Conservation (phyloP, 2,888 invertebrate species). For the Hylaea fasciaria region DNA sequence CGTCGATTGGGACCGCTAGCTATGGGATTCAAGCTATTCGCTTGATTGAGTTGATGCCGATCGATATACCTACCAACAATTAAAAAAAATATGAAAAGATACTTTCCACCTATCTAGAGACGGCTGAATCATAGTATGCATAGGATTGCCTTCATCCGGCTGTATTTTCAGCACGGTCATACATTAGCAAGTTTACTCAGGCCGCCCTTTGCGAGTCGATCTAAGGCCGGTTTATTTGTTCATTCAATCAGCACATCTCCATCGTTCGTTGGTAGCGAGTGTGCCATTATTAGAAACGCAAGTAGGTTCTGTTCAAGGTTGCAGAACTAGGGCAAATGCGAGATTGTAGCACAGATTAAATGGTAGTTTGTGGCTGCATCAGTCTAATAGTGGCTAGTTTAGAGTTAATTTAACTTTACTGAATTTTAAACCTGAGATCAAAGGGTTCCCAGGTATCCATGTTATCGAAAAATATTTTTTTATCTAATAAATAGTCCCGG, state of each 20-base stretch:
- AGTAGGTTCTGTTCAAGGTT: constrained; percentile 62
- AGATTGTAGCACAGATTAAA: no score
- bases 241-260: constrained; percentile 58
- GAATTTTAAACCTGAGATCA: background rate
- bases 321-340: constrained; percentile 74
- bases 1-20: no score
- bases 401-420: background rate
- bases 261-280: constrained; percentile 58
- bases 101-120: background rate
- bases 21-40: no score
- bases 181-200: constrained; percentile 16
- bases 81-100: no score
- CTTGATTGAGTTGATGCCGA: no score
- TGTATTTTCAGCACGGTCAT: background rate
- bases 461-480: no score
- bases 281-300: constrained; percentile 72
- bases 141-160: background rate
- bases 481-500: no score
- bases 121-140: background rate
- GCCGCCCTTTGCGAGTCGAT: constrained; percentile 20
- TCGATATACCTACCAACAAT: no score
- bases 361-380: constrained; percentile 27
- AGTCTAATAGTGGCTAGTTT: background rate
- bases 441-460: no score
- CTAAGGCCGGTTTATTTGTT: constrained; percentile 51